These are phyloP conservation scores for Cheumatopsyche charites DNA, from an alignment of 1,140 invertebrate species.

Conservation along the genomic window DNA sequence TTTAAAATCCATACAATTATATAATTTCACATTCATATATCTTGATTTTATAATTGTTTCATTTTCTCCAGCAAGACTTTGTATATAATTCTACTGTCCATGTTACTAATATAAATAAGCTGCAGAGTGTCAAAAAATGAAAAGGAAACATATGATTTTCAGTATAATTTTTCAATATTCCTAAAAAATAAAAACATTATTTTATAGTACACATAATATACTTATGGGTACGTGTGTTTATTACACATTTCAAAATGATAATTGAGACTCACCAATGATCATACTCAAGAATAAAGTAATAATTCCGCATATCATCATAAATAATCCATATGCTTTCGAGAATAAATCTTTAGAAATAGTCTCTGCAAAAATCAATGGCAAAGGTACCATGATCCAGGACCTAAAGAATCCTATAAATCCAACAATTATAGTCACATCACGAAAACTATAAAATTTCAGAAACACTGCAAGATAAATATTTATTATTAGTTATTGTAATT, in stretches of 20 bases:
- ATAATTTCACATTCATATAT: too few relatives aligned
- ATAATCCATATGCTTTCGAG: slow-evolving; percentile 68
- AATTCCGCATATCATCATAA: slow-evolving; percentile 63
- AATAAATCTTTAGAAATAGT: slow-evolving; percentile 65
- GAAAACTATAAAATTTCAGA: slow-evolving; percentile 56
- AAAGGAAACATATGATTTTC: slow-evolving; percentile 52
- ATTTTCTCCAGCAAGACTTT: background rate
- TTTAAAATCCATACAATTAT: too few relatives aligned
- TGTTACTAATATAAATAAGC: slow-evolving; percentile 34
- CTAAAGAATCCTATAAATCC: slow-evolving; percentile 63
- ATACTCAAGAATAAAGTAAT: slow-evolving; percentile 56
- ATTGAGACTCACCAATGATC: slow-evolving; percentile 54
- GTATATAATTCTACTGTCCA: slow-evolving; percentile 38
- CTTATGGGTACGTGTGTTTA: background rate
- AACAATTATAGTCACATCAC: slow-evolving; percentile 58
- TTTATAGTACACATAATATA: background rate
- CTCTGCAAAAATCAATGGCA: slow-evolving; percentile 67
- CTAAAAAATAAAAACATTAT: slow-evolving; percentile 34
- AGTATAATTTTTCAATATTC: slow-evolving; percentile 53
- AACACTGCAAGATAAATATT: slow-evolving; percentile 53
- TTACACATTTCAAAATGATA: background rate
- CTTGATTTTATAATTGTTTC: too few relatives aligned
- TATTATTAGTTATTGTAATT: too few relatives aligned
- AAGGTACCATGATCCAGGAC: slow-evolving; percentile 62
- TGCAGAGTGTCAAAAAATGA: slow-evolving; percentile 50